Conservation (phyloP, 1,140 invertebrate genomes). For the Drosophila murphyi region DNA sequence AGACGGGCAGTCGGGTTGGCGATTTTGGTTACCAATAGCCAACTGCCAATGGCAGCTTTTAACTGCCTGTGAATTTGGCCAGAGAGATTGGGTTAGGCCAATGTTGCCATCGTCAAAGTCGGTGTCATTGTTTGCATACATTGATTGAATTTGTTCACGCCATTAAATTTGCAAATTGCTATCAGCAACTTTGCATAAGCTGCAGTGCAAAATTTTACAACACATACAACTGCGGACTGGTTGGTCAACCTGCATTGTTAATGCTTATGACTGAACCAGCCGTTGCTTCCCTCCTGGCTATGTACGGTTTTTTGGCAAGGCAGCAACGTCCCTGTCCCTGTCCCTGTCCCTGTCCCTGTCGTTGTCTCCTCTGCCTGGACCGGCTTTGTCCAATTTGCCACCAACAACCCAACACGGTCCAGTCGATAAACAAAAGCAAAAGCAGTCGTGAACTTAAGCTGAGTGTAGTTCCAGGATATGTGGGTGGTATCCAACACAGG, state of each 20-base stretch:
- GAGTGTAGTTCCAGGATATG: conserved; percentile 40
- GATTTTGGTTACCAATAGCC: conserved; percentile 8
- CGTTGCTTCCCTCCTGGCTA: conserved; percentile 4
- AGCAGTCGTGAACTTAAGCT: conserved; percentile 52
- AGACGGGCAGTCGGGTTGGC: not conserved
- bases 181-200: conserved; percentile 83
- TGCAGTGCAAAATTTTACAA: conserved; percentile 71
- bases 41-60: conserved; percentile 10
- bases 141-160: conserved; percentile 84
- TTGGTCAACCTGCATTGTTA: conserved; percentile 49
- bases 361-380: not conserved
- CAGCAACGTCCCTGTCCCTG: conserved; percentile 38
- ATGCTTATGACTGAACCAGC: conserved; percentile 49
- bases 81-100: conserved; percentile 18
- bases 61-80: conserved; percentile 17
- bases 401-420: conserved; percentile 8
- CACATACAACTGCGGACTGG: conserved; percentile 35
- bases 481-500: conserved; percentile 8
- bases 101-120: conserved; percentile 40
- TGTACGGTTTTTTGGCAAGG: conserved; percentile 22
- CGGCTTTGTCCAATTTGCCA: conserved; percentile 18
- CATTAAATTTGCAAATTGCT: conserved; percentile 84
- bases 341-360: conserved; percentile 28
- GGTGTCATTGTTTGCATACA: conserved; percentile 81
- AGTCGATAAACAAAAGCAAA: conserved; percentile 48